Conservation (phyloP, 2,113 vertebrate genomes). For the Turnix velox region DNA sequence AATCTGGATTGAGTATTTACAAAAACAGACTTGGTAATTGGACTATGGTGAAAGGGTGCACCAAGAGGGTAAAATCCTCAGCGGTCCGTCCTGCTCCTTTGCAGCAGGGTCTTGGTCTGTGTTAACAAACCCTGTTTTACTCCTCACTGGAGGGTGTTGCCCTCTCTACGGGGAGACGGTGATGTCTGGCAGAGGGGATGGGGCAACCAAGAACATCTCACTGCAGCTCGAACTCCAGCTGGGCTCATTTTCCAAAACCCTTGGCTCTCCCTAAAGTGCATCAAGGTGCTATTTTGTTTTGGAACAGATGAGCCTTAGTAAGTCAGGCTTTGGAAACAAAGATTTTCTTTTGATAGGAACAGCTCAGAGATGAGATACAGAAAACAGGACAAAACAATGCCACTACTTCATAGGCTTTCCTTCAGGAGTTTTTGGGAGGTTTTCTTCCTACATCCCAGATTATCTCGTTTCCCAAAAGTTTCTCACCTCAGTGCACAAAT, state of each 20-base stretch:
- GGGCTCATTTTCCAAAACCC: neutral
- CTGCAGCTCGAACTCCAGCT: neutral
- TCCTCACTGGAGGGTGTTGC: neutral
- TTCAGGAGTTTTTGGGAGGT: neutral
- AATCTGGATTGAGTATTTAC: neutral
- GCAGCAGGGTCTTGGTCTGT: neutral
- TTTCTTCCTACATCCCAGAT: neutral
- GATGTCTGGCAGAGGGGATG: neutral
- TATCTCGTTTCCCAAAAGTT: too few relatives aligned
- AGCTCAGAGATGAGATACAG: neutral
- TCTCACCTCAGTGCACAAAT: too few relatives aligned
- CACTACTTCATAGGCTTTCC: neutral
- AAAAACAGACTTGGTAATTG: neutral
- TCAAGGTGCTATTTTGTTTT: neutral
- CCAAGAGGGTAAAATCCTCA: neutral
- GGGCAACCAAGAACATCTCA: neutral
- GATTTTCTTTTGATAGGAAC: neutral
- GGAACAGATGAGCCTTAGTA: slow-evolving; percentile 18
- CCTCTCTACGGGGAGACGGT: neutral
- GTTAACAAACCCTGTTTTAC: neutral
- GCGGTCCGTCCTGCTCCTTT: neutral
- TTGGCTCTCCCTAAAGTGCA: neutral
- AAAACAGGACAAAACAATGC: neutral
- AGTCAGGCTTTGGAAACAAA: slow-evolving; percentile 15
- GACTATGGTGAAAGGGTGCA: neutral